Evolutionary conservation across 2,113 vertebrate genomes (phyloP), one percentile per base, ranked within the genome.

Genomic region (Dermatemys mawii): DNA sequence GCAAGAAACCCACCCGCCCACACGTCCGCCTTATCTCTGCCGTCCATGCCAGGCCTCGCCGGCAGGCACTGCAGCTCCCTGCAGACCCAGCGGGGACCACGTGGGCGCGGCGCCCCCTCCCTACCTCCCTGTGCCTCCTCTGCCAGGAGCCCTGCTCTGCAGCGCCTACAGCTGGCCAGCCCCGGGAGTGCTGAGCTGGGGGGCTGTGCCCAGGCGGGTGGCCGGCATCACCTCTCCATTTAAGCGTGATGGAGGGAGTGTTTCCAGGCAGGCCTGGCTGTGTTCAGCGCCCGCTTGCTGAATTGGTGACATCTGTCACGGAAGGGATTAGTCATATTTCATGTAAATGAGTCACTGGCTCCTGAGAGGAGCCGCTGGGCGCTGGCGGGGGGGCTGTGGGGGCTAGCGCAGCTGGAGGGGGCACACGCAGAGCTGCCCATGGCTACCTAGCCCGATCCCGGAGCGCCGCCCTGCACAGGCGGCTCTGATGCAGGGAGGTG

Each of bases 341-440:
- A 86, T 90, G 89, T 90, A 86, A 93, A 86, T 93, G 86, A 93
- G 92, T 93, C 92, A 90, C 87, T 70, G 92, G 86, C 92, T 93
- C 92, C 83, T 82, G 83, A 86, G 86, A 83, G 85, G 92, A 93
- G 86, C 92, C 67, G 87, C 83, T 54, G 76, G 83, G 83, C 89
- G 84, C 27, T 17, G 57, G 29, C 73, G 73, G 41, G 73, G 11
- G 9, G 26, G 41, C 73, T 26, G 10, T 60, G 55, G 13, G 57
- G 29, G 55, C 22, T 9, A 17, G 60, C 17, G 4, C n/a, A 19
- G 38, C 67, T 51, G 55, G 32, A 17, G 14, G 60, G 32, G 35
- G 60, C 32, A 32, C 13, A 2, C 29, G 5, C 57, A 60, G 29
- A 29, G 57, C 57, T 5, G 55, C 26, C 26, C 27, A 29, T 22